Conservation (phyloP, 2,113 vertebrate genomes). For the Anolis sagrei region DNA sequence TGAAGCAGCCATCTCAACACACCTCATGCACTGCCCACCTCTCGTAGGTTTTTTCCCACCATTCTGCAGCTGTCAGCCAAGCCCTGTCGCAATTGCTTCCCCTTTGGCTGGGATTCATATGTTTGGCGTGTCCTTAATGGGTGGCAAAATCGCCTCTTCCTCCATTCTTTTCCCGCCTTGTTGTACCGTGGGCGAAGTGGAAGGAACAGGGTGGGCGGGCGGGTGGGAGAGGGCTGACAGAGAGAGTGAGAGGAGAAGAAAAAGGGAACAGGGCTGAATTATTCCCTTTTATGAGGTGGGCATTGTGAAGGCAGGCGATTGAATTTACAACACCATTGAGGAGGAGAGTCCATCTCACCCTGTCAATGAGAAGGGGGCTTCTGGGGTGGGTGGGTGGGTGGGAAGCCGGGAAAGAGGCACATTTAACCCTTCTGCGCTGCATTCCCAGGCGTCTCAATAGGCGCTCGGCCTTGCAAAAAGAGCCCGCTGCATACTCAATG, state of each 20-base stretch:
- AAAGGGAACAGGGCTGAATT: conserved; percentile 66
- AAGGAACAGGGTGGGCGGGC: no score
- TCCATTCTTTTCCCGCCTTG: conserved; percentile 38
- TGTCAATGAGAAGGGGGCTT: conserved; percentile 74
- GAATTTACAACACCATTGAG: conserved; percentile 82
- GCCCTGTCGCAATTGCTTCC: conserved; percentile 55
- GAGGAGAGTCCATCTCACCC: conserved; percentile 84
- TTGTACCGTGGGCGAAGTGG: conserved; percentile 2
- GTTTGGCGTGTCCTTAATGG: conserved; percentile 61
- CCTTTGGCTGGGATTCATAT: conserved; percentile 65
- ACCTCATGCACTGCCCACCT: neutral
- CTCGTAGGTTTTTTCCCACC: conserved; percentile 47
- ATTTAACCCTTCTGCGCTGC: conserved; percentile 86
- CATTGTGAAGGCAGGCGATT: conserved; percentile 79
- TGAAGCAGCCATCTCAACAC: neutral
- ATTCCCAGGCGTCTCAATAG: conserved; percentile 88
- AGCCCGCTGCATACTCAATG: conserved; percentile 92
- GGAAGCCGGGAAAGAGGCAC: conserved; percentile 65
- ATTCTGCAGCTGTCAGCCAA: conserved; percentile 9
- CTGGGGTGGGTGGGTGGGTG: conserved; percentile 34
- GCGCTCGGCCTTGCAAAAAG: conserved; percentile 79
- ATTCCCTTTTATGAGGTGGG: conserved; percentile 75
- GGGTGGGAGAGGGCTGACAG: neutral
- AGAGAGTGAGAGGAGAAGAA: neutral
- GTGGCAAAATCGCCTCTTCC: conserved; percentile 71